These are phyloP conservation scores for Agapornis roseicollis DNA, from an alignment of 2,113 vertebrate genomes.

Conservation along the genomic window DNA sequence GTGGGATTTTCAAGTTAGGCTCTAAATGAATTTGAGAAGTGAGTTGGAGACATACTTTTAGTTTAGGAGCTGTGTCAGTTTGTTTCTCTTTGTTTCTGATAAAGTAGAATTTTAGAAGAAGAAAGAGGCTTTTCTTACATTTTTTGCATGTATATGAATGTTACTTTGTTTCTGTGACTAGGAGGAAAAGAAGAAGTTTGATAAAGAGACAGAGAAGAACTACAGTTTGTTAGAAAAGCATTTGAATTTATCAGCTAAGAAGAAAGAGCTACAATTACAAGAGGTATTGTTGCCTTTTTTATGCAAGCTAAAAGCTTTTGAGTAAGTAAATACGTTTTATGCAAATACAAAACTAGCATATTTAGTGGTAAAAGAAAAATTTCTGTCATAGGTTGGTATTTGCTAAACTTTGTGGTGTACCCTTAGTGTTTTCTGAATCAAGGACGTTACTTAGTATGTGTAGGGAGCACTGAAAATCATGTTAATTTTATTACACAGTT, in stretches of 20 bases:
- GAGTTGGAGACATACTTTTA: not conserved
- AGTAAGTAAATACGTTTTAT: not conserved
- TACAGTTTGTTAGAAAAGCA: slow-evolving; percentile 95
- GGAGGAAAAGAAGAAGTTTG: slow-evolving; percentile 95
- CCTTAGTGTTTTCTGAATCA: rapidly evolving
- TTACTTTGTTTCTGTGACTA: slow-evolving; percentile 54
- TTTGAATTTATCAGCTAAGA: slow-evolving; percentile 93
- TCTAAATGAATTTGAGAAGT: not conserved
- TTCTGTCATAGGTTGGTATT: not conserved
- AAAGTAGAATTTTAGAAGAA: not conserved
- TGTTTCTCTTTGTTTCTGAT: not conserved
- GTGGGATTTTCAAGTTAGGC: not conserved
- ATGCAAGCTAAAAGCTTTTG: not conserved
- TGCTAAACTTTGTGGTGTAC: not conserved
- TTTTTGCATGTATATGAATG: not conserved
- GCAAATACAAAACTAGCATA: not conserved
- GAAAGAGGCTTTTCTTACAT: not conserved
- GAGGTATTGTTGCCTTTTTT: slow-evolving; percentile 80
- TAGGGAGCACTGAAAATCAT: not conserved
- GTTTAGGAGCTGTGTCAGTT: not conserved
- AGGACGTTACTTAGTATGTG: not conserved
- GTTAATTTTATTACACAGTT: not conserved
- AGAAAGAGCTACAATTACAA: slow-evolving; percentile 94
- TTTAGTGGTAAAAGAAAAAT: not conserved
- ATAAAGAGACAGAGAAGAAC: slow-evolving; percentile 98